These are phyloP conservation scores for Cebidichthys violaceus DNA, from an alignment of 2,113 vertebrate genomes.

Conservation along the genomic window DNA sequence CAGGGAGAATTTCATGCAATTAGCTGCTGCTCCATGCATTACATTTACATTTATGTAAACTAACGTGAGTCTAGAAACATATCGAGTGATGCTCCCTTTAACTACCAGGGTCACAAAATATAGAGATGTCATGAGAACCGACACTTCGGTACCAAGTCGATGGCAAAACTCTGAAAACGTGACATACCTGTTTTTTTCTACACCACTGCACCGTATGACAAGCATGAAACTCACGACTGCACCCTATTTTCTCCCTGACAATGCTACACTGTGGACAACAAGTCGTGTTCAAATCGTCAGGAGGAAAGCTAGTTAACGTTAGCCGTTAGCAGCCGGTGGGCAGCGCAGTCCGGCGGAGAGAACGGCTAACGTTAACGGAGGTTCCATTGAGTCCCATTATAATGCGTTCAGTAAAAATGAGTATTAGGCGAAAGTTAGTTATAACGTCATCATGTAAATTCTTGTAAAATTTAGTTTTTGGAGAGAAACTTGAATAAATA, in stretches of 20 bases:
- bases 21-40: background rate
- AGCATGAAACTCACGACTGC: background rate
- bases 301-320: background rate
- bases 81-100: slow-evolving; percentile 3
- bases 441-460: background rate
- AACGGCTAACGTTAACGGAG: background rate
- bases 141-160: too few species aligned
- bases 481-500: too few species aligned
- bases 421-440: background rate
- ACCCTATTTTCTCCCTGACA: background rate
- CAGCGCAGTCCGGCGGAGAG: too few species aligned
- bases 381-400: background rate
- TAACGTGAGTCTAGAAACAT: background rate
- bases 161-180: background rate
- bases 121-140: background rate
- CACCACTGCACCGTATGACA: background rate
- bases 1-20: slow-evolving; percentile 7
- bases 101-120: background rate
- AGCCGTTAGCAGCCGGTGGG: too few species aligned
- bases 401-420: background rate
- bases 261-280: background rate
- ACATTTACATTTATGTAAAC: slow-evolving; percentile 19
- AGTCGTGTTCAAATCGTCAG: background rate
- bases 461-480: background rate
- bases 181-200: background rate